phyloP scores from a whole-genome alignment of 2,113 vertebrate species.

The Irena cyanogastra region DNA sequence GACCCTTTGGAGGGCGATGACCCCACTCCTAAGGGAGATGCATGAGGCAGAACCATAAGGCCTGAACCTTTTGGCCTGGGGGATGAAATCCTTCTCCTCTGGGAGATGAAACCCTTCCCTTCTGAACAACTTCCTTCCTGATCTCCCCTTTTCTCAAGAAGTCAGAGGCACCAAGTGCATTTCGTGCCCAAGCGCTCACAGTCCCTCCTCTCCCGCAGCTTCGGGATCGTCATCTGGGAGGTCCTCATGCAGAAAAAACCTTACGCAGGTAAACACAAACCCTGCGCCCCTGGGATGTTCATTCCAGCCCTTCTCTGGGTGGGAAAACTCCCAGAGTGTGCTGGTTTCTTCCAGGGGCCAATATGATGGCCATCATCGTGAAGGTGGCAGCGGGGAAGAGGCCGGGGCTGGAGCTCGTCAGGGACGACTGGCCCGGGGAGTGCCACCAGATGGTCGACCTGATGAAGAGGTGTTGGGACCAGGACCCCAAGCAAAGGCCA shows the following conservation, averaged over 20 bases:
- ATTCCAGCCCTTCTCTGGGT: background rate
- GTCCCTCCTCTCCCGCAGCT: conserved; percentile 65
- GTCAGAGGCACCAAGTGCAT: background rate
- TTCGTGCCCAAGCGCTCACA: background rate
- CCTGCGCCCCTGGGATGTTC: background rate
- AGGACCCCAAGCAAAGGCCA: conserved; percentile 74
- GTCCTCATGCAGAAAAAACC: conserved; percentile 86
- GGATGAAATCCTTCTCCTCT: background rate
- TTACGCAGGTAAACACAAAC: conserved; percentile 70
- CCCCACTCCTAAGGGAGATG: background rate
- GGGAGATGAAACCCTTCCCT: background rate
- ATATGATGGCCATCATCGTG: conserved; percentile 77
- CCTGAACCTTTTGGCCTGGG: background rate
- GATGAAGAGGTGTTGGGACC: conserved; percentile 84
- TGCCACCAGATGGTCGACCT: conserved; percentile 77
- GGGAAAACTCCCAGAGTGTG: rapidly evolving
- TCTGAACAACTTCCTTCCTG: background rate
- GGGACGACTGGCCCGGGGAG: conserved; percentile 71
- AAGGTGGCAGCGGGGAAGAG: conserved; percentile 76
- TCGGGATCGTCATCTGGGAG: conserved; percentile 87
- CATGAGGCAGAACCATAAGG: background rate
- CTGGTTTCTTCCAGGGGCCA: conserved; percentile 67
- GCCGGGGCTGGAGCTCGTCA: conserved; percentile 72
- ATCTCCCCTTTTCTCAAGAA: background rate
- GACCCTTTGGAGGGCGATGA: background rate